Conservation (phyloP, 1,140 invertebrate genomes). For the Elysia chlorotica region DNA sequence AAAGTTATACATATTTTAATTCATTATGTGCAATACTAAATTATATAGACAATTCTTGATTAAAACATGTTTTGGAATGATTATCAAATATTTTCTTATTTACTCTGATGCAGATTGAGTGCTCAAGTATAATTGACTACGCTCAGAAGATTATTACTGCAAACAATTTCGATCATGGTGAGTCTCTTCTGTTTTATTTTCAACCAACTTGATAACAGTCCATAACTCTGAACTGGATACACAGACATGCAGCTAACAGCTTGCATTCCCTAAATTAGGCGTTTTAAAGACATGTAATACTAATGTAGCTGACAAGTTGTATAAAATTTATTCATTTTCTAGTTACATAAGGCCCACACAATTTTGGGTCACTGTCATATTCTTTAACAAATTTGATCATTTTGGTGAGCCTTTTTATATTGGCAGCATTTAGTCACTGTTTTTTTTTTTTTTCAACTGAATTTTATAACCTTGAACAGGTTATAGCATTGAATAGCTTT, state of each 20-base stretch:
- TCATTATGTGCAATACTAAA: not conserved
- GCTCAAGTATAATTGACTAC: constrained; percentile 68
- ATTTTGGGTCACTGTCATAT: not conserved
- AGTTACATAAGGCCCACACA: not conserved
- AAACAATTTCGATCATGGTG: constrained; percentile 66
- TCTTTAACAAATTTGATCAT: too few relatives aligned
- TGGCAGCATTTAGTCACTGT: not conserved
- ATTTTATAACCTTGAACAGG: too few relatives aligned
- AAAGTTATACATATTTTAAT: not conserved
- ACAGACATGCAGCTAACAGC: not conserved
- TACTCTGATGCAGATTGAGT: constrained; percentile 64
- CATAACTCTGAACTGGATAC: not conserved
- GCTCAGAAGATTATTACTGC: constrained; percentile 67
- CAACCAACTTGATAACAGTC: not conserved
- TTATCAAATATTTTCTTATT: not conserved
- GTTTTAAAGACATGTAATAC: not conserved
- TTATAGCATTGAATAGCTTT: not conserved
- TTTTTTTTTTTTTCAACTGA: not conserved
- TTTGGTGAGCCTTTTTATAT: too few relatives aligned
- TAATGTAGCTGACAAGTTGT: too few relatives aligned
- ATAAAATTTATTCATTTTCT: not conserved
- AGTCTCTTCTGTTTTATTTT: constrained; percentile 57
- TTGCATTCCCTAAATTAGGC: not conserved
- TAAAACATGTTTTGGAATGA: too few relatives aligned
- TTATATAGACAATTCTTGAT: not conserved